Percentiles rank a stretch among this genome's conserved stretches.
Evolutionary conservation across 2,113 vertebrate genomes (phyloP).

Genomic region (Pomatostomus ruficeps): DNA sequence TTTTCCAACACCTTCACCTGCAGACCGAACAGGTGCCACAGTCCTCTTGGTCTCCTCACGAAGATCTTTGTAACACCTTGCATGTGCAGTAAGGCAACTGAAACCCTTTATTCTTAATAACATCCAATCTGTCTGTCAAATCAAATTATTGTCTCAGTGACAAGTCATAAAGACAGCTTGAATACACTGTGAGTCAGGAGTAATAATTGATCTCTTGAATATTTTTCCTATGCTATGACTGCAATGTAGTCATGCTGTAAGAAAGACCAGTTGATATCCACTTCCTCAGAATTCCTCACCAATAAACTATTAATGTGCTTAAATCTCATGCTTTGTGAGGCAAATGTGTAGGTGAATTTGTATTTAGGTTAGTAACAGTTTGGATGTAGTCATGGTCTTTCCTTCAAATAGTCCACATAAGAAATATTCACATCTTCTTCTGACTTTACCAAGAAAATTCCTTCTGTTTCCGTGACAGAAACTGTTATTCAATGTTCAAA

Average conservation of each 20-base stretch:
- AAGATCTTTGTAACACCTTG: not conserved
- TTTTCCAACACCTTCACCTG: conserved; percentile 21
- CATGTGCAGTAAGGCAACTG: not conserved
- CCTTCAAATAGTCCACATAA: not conserved
- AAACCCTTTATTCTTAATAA: conserved; percentile 43
- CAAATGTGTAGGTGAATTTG: not conserved
- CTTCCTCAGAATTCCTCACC: not conserved
- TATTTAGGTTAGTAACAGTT: not conserved
- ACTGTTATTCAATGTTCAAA: not conserved
- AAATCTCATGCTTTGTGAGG: not conserved
- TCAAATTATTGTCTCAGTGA: conserved; percentile 41
- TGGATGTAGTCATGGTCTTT: not conserved
- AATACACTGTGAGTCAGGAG: not conserved
- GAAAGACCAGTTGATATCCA: not conserved
- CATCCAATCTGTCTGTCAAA: conserved; percentile 50
- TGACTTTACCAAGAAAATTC: not conserved
- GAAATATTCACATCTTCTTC: not conserved
- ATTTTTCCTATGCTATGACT: not conserved
- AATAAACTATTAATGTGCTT: not conserved
- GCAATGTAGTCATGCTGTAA: not conserved
- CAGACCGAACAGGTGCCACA: not conserved
- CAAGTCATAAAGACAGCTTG: conserved; percentile 39
- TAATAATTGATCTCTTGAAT: conserved; percentile 25
- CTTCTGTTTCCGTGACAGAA: not conserved
- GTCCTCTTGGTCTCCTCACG: not conserved